Base-by-base conservation (phyloP, 2,797 vertebrate genomes). In the Smutsia temminckii region DNA sequence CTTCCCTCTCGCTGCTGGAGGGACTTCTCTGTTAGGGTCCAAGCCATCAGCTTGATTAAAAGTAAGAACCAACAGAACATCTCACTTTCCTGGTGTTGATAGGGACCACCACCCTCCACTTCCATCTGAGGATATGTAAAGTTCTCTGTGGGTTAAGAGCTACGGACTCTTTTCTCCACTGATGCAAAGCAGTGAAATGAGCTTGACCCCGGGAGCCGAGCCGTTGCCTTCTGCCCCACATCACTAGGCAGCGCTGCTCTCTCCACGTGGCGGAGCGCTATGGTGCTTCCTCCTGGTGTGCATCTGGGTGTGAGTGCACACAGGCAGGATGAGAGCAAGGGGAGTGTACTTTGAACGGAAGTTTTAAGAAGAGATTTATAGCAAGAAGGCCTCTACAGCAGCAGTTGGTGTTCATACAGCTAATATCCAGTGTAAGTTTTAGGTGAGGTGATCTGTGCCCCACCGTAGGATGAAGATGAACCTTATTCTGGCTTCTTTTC, bases 61-160 rank as follows among this genome's bases (percentile, higher is more conserved):
- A 72, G 42, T 10, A 53, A 49, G 32, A 84, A 49, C 53, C 89
- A 46, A 32, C 7, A 46, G 27, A 42, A 5, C 23, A 32, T 37
- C 49, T 46, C 7, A 0, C 63, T 80, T 66, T 75, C 66, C 55
- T 49, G 8, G 3, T 23, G 20, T 71, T 89, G 25, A 21, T 18
- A 7, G 3, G 18, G 34, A 55, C 11, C 6, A 7, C 53, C 51
- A 3, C 18, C 11, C 46, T 86, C 57, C 53, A 32, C 74, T 81
- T 7, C 79, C 29, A 2, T 84, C 66, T 27, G 6, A 80, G 75
- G 49, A 77, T 66, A n/a, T 85, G 57, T 84, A 78, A 93, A 89
- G 88, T 95, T 95, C 92, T 88, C 68, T 85, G 2, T 93, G 79
- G 75, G 34, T 34, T 93, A 46, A 71, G 79, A 49, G 5, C 37